Conservation (phyloP, 1,140 invertebrate genomes). For the Drosophila ironensis region DNA sequence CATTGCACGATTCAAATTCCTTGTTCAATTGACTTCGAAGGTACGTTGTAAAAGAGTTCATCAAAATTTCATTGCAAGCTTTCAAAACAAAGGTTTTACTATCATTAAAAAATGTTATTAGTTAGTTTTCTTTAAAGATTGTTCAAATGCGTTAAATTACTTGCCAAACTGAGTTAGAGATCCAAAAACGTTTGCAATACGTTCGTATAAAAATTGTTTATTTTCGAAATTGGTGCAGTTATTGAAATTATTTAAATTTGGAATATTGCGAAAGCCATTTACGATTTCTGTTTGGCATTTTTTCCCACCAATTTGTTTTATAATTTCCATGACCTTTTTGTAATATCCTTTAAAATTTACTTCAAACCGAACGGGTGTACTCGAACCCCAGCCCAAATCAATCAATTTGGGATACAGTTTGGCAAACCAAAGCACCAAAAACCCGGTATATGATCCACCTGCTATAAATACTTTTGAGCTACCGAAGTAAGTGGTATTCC, state of each 20-base stretch:
- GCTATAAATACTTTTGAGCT: conserved; percentile 84
- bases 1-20: neutral
- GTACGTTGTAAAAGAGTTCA: neutral
- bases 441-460: conserved; percentile 90
- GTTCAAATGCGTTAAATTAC: neutral
- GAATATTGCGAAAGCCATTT: neutral
- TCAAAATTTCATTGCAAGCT: neutral
- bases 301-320: neutral
- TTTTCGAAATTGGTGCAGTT: neutral
- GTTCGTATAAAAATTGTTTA: neutral
- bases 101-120: neutral
- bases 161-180: neutral
- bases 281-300: neutral
- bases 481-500: conserved; percentile 65
- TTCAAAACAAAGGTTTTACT: neutral
- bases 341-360: neutral
- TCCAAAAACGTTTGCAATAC: neutral
- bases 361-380: conserved; percentile 83
- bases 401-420: conserved; percentile 89
- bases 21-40: neutral
- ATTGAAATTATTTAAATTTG: neutral
- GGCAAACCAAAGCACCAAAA: conserved; percentile 89
- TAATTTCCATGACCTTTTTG: neutral
- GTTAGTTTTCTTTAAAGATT: neutral
- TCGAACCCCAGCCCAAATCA: conserved; percentile 87